phyloP scores from a whole-genome alignment of 2,888 invertebrate species.

The Mythimna vitellina region DNA sequence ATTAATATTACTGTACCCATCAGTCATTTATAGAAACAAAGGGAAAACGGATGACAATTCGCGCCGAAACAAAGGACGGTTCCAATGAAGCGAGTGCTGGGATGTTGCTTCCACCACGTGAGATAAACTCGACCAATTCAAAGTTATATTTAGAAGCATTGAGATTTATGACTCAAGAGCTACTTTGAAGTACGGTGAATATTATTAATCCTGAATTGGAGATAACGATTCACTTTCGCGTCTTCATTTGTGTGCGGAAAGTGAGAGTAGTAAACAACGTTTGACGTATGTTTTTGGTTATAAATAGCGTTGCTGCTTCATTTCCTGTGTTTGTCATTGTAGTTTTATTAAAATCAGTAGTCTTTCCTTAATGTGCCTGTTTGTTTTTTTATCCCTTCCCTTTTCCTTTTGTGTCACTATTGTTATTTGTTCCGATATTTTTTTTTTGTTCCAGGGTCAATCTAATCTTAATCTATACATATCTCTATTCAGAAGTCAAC shows the following conservation, averaged over 20 bases:
- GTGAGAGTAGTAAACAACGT: conserved; percentile 45
- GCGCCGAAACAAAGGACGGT: conserved; percentile 41
- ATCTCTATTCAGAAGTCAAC: neutral
- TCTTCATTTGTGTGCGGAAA: conserved; percentile 39
- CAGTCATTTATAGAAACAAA: conserved; percentile 47
- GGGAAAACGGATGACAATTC: conserved; percentile 53
- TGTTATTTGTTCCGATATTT: neutral
- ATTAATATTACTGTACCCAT: conserved; percentile 7
- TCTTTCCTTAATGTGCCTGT: conserved; percentile 7
- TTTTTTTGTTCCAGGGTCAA: neutral
- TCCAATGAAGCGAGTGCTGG: conserved; percentile 24
- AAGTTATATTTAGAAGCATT: conserved; percentile 61
- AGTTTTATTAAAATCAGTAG: conserved; percentile 9
- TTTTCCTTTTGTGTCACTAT: neutral
- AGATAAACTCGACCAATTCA: conserved; percentile 54
- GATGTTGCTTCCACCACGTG: conserved; percentile 35
- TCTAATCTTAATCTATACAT: neutral
- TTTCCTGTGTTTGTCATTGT: conserved; percentile 8
- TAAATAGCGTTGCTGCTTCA: conserved; percentile 18
- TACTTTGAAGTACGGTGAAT: conserved; percentile 53
- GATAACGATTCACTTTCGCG: conserved; percentile 50
- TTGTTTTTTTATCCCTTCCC: neutral
- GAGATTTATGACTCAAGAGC: conserved; percentile 55
- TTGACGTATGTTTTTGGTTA: conserved; percentile 33
- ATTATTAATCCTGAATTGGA: conserved; percentile 44